phyloP scores from a whole-genome alignment of 2,888 invertebrate genomes.

The Lasioglossum marginatum region DNA sequence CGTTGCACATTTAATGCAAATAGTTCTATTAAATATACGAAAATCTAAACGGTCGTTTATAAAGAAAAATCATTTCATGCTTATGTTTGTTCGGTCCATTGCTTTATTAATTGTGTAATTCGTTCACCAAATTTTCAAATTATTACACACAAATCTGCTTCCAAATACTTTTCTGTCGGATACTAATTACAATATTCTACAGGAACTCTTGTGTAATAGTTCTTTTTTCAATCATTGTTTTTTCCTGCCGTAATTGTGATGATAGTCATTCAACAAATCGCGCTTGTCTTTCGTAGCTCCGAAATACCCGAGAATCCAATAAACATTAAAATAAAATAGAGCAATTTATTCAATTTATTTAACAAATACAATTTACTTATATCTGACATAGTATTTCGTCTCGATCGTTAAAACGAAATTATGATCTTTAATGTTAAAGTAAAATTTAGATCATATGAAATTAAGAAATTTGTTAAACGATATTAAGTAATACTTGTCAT shows the following conservation, averaged over 20 bases:
- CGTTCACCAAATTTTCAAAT: background rate
- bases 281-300: constrained; percentile 36
- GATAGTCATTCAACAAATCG: constrained; percentile 48
- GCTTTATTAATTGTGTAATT: constrained; percentile 30
- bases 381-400: constrained; percentile 38
- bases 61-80: constrained; percentile 23
- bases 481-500: constrained; percentile 32
- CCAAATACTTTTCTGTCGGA: constrained; percentile 24
- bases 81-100: constrained; percentile 26
- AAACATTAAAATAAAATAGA: constrained; percentile 32
- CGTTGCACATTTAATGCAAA: background rate
- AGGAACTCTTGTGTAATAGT: constrained; percentile 47
- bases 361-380: constrained; percentile 49
- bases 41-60: constrained; percentile 27
- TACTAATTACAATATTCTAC: constrained; percentile 39
- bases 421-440: constrained; percentile 18
- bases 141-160: constrained; percentile 33
- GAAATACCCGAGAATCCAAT: constrained; percentile 46
- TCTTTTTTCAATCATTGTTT: constrained; percentile 42
- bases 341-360: constrained; percentile 57
- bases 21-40: constrained; percentile 13
- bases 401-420: constrained; percentile 15
- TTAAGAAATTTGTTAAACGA: constrained; percentile 35
- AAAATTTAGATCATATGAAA: constrained; percentile 32
- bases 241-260: constrained; percentile 60